These are phyloP conservation scores for Atrina japonica DNA, from an alignment of 2,888 invertebrate genomes.

Conservation along the genomic window DNA sequence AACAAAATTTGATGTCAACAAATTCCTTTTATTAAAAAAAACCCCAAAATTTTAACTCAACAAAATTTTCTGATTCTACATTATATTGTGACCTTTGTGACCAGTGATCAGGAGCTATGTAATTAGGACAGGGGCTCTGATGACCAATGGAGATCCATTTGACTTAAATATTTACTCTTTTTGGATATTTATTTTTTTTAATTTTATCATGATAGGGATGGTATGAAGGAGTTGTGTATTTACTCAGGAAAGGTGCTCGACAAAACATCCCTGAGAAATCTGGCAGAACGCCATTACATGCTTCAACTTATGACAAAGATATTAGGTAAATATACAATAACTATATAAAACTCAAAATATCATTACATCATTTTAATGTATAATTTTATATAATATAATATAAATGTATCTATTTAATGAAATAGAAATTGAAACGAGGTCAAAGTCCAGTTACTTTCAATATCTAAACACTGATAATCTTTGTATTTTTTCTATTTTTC, in stretches of 20 bases:
- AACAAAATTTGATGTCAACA: too few relatives aligned
- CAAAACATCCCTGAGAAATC: constrained; percentile 70
- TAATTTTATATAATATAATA: too few relatives aligned
- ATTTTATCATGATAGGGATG: constrained; percentile 66
- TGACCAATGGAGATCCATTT: too few relatives aligned
- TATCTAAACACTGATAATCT: not conserved
- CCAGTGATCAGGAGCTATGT: too few relatives aligned
- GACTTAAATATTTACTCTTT: not conserved
- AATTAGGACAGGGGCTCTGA: too few relatives aligned
- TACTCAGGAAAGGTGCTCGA: constrained; percentile 73
- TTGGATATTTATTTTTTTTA: not conserved
- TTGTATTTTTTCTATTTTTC: constrained; percentile 34
- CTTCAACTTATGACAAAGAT: constrained; percentile 72
- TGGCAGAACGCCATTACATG: constrained; percentile 72
- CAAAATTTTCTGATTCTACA: too few relatives aligned
- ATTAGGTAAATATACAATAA: constrained; percentile 52
- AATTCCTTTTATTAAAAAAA: too few relatives aligned
- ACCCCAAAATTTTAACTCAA: too few relatives aligned
- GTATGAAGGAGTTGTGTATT: constrained; percentile 74
- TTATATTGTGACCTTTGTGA: too few relatives aligned
- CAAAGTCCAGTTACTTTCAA: not conserved
- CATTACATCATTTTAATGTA: too few relatives aligned
- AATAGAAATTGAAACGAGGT: not conserved
- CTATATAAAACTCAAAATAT: too few relatives aligned
- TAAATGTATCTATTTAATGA: too few relatives aligned